Conservation (phyloP, 2,797 vertebrate species). For the Brachyalestes nurse region DNA sequence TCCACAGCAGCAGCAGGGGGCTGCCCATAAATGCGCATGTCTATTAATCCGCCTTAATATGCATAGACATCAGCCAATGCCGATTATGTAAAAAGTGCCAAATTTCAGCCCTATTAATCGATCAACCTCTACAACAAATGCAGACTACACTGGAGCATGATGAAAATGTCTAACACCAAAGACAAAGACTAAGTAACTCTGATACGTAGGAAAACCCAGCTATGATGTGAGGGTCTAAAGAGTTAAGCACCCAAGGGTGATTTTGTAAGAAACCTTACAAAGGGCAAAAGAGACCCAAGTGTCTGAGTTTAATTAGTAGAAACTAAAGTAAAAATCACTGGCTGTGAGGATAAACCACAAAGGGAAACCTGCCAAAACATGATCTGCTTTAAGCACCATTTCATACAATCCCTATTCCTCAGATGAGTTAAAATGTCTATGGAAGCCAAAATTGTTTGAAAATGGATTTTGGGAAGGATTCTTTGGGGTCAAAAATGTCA, state of each 20-base stretch:
- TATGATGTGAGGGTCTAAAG: not conserved
- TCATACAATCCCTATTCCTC: not conserved
- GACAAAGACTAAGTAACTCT: not conserved
- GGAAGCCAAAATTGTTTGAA: not conserved
- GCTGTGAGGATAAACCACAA: not conserved
- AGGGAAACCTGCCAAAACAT: not conserved
- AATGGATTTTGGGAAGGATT: not conserved
- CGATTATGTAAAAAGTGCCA: too few species aligned
- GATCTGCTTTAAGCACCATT: slow-evolving; percentile 1
- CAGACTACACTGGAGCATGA: slow-evolving; percentile 39
- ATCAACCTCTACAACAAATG: slow-evolving; percentile 2
- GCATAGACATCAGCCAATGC: too few species aligned
- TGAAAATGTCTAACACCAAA: slow-evolving; percentile 38
- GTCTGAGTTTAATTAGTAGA: not conserved
- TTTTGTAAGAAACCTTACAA: not conserved
- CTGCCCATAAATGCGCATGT: too few species aligned
- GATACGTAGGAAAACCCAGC: not conserved
- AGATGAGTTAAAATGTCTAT: not conserved
- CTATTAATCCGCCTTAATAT: too few species aligned
- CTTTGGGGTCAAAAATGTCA: not conserved
- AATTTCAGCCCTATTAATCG: too few species aligned
- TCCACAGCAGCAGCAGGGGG: too few species aligned
- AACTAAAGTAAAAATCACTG: not conserved
- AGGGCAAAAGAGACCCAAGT: not conserved
- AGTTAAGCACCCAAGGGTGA: slow-evolving; percentile 5